Evolutionary conservation across 2,888 invertebrate genomes (phyloP), one percentile per base, ranked within the genome.

Genomic region (Ennomos fuscantarius): DNA sequence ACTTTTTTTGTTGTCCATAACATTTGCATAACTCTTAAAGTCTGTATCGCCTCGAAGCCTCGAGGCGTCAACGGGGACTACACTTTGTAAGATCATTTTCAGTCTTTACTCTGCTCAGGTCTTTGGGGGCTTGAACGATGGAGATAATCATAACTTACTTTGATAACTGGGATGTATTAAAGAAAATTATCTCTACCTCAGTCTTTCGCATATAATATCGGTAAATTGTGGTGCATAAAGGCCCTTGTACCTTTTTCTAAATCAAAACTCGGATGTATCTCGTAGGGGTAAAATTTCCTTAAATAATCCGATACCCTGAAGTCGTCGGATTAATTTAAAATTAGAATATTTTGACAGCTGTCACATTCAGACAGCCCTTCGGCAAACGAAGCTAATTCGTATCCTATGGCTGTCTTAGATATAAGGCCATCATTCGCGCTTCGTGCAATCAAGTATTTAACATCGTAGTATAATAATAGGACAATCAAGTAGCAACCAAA

Each of bases 1-100:
- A 89, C 87, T 90, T 91, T 91, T n/a, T 92, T 92, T 90, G 89
- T 89, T 89, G 90, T 91, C 91, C 89, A 90, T 92, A 92, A 92
- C 85, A 93, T 93, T 93, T 89, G 91, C 92, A 93, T 93, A 92
- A 84, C 87, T 86, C 84, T 81, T 80, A 83, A 86, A 85, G 82
- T 87, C 84, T 84, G 74, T 86, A 84, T 86, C 82, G 82, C 83
- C 75, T 84, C 76, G 69, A 75, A 78, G 84, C 82, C 87, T 81
- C 65, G 74, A 70, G 88, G 89, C 88, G 82, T 74, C 83, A 74
- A 70, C 79, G 72, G 85, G 84, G 84, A 84, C 84, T 83, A 82
- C 82, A 90, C 90, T 89, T 89, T 84, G 89, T 80, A 85, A 90
- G 91, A 92, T 91, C 92, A 91, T 92, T 93, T 86, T 87, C 86